These are phyloP conservation scores for Martes martes DNA, from an alignment of 2,113 vertebrate species.

Conservation along the genomic window DNA sequence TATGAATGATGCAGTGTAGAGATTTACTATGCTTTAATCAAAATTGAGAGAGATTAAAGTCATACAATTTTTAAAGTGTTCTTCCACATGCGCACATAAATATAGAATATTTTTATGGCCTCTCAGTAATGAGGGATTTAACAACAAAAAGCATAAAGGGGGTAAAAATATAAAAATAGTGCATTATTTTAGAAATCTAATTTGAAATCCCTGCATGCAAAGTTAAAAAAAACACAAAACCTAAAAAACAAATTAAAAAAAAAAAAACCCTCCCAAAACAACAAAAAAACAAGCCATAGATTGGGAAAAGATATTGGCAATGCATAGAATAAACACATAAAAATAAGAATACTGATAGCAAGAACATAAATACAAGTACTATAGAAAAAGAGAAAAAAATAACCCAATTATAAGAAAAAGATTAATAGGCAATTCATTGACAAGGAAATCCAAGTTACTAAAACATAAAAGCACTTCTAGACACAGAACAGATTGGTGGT, in stretches of 20 bases:
- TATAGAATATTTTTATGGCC: neutral
- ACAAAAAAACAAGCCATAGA: neutral
- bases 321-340: neutral
- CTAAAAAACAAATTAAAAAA: no score
- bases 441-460: neutral
- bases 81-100: neutral
- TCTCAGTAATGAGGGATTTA: neutral
- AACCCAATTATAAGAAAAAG: neutral
- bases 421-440: neutral
- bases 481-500: neutral
- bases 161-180: neutral
- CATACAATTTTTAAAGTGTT: neutral
- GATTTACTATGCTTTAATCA: neutral
- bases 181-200: neutral
- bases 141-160: neutral
- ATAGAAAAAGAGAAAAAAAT: neutral
- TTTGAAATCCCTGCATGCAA: neutral
- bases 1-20: neutral
- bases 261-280: neutral
- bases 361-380: neutral
- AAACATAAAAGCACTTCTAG: neutral
- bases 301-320: neutral
- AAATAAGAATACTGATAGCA: neutral
- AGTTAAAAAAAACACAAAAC: neutral
- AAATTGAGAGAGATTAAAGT: neutral